phyloP scores from a whole-genome alignment of 1,140 invertebrate genomes.

The Heliothis virescens region DNA sequence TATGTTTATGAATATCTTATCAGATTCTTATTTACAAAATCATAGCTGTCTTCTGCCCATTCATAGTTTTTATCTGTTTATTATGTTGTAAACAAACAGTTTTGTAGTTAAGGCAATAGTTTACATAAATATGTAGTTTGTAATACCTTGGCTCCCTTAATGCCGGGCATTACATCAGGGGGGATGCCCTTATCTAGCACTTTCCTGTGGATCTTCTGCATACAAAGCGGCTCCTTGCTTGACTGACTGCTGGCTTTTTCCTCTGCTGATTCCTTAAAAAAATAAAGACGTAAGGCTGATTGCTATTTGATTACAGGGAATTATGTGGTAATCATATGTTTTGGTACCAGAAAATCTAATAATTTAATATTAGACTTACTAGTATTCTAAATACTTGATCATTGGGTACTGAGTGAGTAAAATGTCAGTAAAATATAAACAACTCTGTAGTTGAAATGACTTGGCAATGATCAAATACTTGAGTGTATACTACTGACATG shows the following conservation, averaged over 20 bases:
- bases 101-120: too few species aligned
- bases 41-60: too few species aligned
- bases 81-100: too few species aligned
- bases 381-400: too few species aligned
- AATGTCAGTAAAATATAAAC: neutral
- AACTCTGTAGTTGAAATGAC: neutral
- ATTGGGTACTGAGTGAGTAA: too few species aligned
- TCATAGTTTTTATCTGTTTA: too few species aligned
- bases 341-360: neutral
- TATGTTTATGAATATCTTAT: neutral
- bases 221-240: conserved; percentile 93
- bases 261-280: conserved; percentile 79
- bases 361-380: neutral
- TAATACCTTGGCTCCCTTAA: conserved; percentile 91
- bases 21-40: neutral
- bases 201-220: conserved; percentile 95
- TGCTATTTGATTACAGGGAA: neutral
- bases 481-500: neutral
- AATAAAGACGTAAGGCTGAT: neutral
- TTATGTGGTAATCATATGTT: too few species aligned
- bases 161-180: conserved; percentile 95
- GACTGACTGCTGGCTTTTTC: conserved; percentile 86
- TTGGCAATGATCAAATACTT: neutral
- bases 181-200: conserved; percentile 96
- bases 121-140: too few species aligned